Base-by-base conservation (phyloP, 2,113 vertebrate species). In the Brachionichthys hirsutus region DNA sequence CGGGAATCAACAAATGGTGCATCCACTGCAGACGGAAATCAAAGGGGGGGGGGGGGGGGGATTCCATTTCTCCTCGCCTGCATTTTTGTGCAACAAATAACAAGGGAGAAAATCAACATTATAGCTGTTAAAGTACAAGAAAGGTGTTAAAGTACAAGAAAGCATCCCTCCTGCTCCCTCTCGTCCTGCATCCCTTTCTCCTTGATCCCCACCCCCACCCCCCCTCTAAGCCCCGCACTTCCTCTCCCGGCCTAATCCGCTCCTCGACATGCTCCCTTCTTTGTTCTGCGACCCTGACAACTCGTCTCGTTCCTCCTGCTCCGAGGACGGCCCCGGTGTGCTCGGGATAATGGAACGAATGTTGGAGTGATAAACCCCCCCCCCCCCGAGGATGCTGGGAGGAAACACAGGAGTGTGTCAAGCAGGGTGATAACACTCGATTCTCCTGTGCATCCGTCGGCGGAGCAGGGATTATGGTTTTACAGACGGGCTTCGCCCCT, bases 401-500 rank as follows among this genome's bases (percentile, higher is more conserved):
- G 76, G 78, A 80, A 86, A 86, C 84, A 86, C 75, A 84, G 78
- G 73, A 83, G 84, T 72, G 77, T 84, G 87, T 87, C 81, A 84
- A 70, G 73, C 67, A 19, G 75, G 66, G 78, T 78, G 83, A 88
- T 89, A 88, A 89, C 81, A 65, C 83, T 77, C 75, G 62, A 70
- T 82, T 75, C 73, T 81, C 74, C 57, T 6, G 19, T n/a, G 47
- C 54, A 62, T 80, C 73, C 70, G 67, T 83, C 65, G 45, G 54
- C 75, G 74, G 66, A 82, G 70, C 49, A 3, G 54, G 85, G 85
- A 87, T 88, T 88, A 85, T 34, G 68, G 72, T 76, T 81, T 84
- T 78, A 76, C 70, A 63, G 71, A 46, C 62, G 54, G 73, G 75
- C 78, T 84, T 81, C 85, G 74, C 50, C 55, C 59, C 67, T 74